Percentiles rank a stretch among this genome's conserved stretches.
These are phyloP conservation scores for Tricholauxania praeusta DNA, from an alignment of 2,888 invertebrate genomes.

Conservation along the genomic window DNA sequence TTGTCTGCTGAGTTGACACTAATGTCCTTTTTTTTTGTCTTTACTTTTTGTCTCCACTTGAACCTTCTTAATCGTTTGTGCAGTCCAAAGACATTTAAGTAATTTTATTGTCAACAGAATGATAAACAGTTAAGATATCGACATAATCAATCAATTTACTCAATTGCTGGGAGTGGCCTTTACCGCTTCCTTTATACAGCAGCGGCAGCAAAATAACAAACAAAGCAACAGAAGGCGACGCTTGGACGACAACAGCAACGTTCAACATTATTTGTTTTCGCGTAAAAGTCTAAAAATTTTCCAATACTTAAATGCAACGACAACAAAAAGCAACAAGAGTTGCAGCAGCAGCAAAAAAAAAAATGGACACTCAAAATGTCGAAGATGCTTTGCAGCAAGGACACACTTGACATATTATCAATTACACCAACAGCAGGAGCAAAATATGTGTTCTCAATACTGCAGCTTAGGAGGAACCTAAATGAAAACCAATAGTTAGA, in stretches of 20 bases:
- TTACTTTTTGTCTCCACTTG: background rate
- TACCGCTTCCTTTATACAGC: background rate
- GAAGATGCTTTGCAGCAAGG: constrained; percentile 20
- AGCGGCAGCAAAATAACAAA: background rate
- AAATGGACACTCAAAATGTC: constrained; percentile 23
- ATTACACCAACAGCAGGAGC: constrained; percentile 21
- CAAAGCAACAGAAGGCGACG: background rate
- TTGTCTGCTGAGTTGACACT: background rate
- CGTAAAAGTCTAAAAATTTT: constrained; percentile 14
- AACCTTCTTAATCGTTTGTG: constrained; percentile 22
- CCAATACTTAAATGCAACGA: constrained; percentile 3
- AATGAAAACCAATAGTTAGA: constrained; percentile 34
- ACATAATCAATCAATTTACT: constrained; percentile 38
- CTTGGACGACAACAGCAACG: background rate
- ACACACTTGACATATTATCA: constrained; percentile 36
- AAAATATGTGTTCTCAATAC: background rate
- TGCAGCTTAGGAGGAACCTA: constrained; percentile 1
- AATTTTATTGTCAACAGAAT: constrained; percentile 37
- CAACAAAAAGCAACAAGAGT: background rate
- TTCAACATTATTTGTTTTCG: constrained; percentile 21
- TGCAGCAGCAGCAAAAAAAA: background rate
- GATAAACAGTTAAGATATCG: constrained; percentile 34
- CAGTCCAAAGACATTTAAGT: constrained; percentile 33
- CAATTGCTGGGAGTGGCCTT: constrained; percentile 13
- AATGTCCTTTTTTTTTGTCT: constrained; percentile 5